Base-by-base conservation (phyloP, 2,888 invertebrate genomes). In the Amblyjoppa fuscipennis region DNA sequence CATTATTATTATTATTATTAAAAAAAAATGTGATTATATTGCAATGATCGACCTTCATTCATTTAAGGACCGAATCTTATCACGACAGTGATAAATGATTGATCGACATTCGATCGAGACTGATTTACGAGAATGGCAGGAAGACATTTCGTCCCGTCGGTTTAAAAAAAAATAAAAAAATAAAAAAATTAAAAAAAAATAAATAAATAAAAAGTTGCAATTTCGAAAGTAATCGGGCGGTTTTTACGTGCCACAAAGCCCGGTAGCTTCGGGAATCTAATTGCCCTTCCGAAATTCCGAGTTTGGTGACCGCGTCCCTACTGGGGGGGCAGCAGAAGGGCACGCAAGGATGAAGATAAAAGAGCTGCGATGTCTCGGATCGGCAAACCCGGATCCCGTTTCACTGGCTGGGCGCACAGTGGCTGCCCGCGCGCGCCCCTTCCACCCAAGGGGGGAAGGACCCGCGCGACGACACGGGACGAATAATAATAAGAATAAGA, bases 331-430 rank as follows among this genome's bases (percentile, higher is more conserved):
- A 38, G 9, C 38, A 38, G 1, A 38, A 56, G 25, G 20, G 59
- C 20, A 34, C 11, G 20, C 20, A 73, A 11, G 34, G 41, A 74
- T 25, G 11, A 28, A 45, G 28, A 59, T 25, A 61, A 61, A 34
- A 69, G n/a, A 41, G 41, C 38, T 41, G 66, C 66, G 41, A 68
- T n/a, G 38, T 61, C 34, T 75, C 45, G 49, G 13, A 38, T 49
- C 45, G 45, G 68, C 69, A 76, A 73, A 73, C 61, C 84, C 77
- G 84, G 84, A 84, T 84, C 84, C 76, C 77, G 77, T 84, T 84
- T 76, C 81, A 81, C 68, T 51, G 25, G 56, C 53, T 76, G 49
- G 11, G 77, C 45, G 76, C 73, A 81, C 41, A 11, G 41, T 41
- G 41, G 77, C 81, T 76, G 71, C 64, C 41, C 41, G 79, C 76